Evolutionary conservation across 2,888 invertebrate genomes (phyloP), one percentile per base, ranked within the genome.

Genomic region (Omphaloscelis lunosa): DNA sequence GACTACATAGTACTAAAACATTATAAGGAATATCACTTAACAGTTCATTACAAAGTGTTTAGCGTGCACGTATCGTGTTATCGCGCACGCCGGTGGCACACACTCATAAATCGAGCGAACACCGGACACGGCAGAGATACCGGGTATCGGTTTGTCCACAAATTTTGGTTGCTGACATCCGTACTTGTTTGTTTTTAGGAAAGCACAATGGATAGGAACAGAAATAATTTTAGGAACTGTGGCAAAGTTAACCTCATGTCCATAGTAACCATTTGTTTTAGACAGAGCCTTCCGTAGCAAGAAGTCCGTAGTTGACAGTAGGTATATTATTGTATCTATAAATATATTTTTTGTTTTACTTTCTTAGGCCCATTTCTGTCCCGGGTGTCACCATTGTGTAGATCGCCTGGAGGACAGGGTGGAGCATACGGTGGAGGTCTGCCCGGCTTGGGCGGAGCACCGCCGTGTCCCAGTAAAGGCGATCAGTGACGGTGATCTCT

Each of bases 41-140:
- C 61, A 75, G 77, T 75, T 85, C 74, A 86, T 85, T 79, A 84
- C 75, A 77, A 82, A 80, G 80, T 85, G 86, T 83, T 87, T 82
- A 82, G 71, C 76, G 78, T 82, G 72, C 27, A 39, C 63, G 72
- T 79, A 75, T 63, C 80, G 59, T 75, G 75, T 80, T 82, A 87
- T 86, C 86, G 74, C 34, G 68, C 62, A n/a, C 9, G n/a, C 39
- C 71, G 70, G 72, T 39, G 71, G 75, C 62, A 75, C 75, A 82
- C 66, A 79, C 66, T 80, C 89, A 73, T 89, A 88, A 89, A 88
- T 89, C 80, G 80, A 70, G 62, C 58, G 27, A 41, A 58, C 78
- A 63, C 76, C 86, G 80, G 83, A 82, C 86, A 71, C 56, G 76
- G 53, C 72, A 51, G 15, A 77, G 86, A 87, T 86, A 86, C 66